Base-by-base conservation (phyloP, 2,888 invertebrate species). In the Trichopoda pennipes region DNA sequence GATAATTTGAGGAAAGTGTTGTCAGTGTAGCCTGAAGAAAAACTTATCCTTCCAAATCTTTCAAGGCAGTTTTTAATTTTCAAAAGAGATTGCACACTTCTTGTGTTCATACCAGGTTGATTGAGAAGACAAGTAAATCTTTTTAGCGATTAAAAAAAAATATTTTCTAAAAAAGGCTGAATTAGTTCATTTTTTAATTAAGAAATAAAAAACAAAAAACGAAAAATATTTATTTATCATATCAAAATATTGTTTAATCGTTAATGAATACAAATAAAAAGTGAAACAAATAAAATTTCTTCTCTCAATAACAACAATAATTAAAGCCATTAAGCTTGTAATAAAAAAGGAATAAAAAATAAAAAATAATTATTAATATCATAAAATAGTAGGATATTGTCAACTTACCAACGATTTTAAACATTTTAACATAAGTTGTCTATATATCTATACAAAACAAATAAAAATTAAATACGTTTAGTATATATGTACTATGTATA, bases 101-200 rank as follows among this genome's bases (percentile, higher is more conserved):
- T 28, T 28, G 23, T 28, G 23, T 28, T 28, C 7, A 8, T 28
- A 2, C 14, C 2, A 38, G 3, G 12, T 38, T 38, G 8, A 8
- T 7, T 38, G 2, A 10, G 38, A 12, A 38, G 38, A 12, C 1
- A 16, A 1, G 42, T 4, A 44, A 44, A 3, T 3, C 16, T 3
- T 14, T 7, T 16, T 3, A n/a, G n/a, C 9, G 38, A 44, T n/a
- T n/a, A 16, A 44, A 44, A 44, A 44, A 16, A 44, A 44, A 44
- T 19, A 74, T 51, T 80, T 58, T 58, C 64, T 53, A 64, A 64
- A 70, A 75, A 78, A 81, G 78, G 81, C 81, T 78, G 81, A 78
- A 66, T 75, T 68, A 80, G 80, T 73, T 81, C 68, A 70, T 70
- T 64, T 58, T 47, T 69, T 53, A 77, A 61, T 53, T 56, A 21